Base-by-base conservation (phyloP, 2,888 invertebrate species). In the Melieria picta region DNA sequence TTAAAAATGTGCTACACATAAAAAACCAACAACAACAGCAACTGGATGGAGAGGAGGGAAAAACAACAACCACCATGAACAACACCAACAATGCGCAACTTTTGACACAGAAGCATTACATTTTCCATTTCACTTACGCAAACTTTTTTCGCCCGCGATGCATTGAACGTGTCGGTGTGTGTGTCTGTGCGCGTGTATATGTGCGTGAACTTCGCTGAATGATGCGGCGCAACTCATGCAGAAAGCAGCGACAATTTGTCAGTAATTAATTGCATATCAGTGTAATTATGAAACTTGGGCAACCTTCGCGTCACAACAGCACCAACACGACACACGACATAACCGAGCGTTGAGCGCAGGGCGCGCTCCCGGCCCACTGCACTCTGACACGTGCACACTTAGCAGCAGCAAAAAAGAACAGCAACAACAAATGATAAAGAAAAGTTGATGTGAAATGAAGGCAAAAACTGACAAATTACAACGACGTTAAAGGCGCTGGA, bases 191-290 rank as follows among this genome's bases (percentile, higher is more conserved):
- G 9, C 65, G 43, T 7, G 16, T 16, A 1, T 16, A 1, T 16
- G 16, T 16, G 16, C 16, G 16, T 13, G 4, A 11, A 5, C 45
- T 6, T 46, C 7, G 7, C 42, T 52, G 47, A 45, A 30, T 30
- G 11, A 52, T 16, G 42, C 16, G 7, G 5, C 46, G 50, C 52
- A 13, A 61, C 5, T 47, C 13, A 55, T 6, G 57, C 71, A 70
- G 68, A 74, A 76, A 72, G 69, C 73, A 76, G 77, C 77, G 78
- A 79, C 78, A 80, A 77, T 77, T 79, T 83, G 80, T 80, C 77
- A 77, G 75, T 81, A 82, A 82, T 80, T 84, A 84, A 82, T 83
- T 83, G 82, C 84, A 80, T 78, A 81, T 79, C 82, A 79, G 75
- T 77, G 78, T 79, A 82, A 83, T 84, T 84, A 83, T 78, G 75